phyloP scores from a whole-genome alignment of 2,888 invertebrate genomes.

The Hesperia comma region DNA sequence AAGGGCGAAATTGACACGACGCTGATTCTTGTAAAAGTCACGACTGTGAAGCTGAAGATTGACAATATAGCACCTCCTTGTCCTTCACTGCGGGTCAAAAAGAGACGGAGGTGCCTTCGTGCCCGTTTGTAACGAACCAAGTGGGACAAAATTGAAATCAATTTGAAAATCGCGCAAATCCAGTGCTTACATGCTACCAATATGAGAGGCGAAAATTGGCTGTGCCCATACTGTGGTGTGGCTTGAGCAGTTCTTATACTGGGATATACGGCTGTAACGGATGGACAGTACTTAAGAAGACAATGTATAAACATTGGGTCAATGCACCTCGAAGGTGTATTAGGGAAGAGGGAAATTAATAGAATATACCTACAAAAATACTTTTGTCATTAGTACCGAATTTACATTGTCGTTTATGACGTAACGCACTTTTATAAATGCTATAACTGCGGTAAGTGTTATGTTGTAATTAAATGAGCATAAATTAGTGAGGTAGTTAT shows the following conservation, averaged over 20 bases:
- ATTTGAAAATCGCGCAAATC: slow-evolving; percentile 75
- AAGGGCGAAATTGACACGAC: slow-evolving; percentile 66
- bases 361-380: too few species aligned
- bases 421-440: too few species aligned
- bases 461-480: too few species aligned
- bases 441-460: too few species aligned
- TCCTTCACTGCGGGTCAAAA: slow-evolving; percentile 31
- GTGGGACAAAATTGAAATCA: slow-evolving; percentile 70
- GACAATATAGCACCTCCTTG: slow-evolving; percentile 36
- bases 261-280: slow-evolving; percentile 49
- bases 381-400: too few species aligned
- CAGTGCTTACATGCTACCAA: slow-evolving; percentile 75
- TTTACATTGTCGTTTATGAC: too few species aligned
- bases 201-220: slow-evolving; percentile 78
- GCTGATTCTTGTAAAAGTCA: slow-evolving; percentile 46
- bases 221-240: slow-evolving; percentile 62
- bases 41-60: slow-evolving; percentile 47
- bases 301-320: too few species aligned
- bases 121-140: slow-evolving; percentile 17
- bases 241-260: slow-evolving; percentile 62
- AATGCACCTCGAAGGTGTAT: too few species aligned
- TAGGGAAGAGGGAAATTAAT: too few species aligned
- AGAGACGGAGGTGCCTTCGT: slow-evolving; percentile 32
- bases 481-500: too few species aligned
- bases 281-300: background rate